Percentiles rank a stretch among this genome's conserved stretches.
Evolutionary conservation across 2,113 vertebrate species (phyloP).

Genomic region (Heterocephalus glaber): DNA sequence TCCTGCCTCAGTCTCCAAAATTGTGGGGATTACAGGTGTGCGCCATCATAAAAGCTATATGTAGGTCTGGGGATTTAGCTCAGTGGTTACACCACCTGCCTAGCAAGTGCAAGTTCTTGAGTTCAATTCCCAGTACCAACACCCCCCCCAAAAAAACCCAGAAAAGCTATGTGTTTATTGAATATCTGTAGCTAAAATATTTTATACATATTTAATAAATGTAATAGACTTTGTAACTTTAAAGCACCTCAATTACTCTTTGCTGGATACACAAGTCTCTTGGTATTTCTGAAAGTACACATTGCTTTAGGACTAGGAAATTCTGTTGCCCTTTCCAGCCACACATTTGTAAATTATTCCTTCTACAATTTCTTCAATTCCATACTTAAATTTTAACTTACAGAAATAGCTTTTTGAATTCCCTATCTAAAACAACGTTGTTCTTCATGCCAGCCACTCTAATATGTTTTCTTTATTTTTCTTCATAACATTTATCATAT

Average conservation of each 20-base stretch:
- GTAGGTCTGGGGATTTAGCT: too few relatives aligned
- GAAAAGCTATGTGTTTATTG: not conserved
- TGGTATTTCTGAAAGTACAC: not conserved
- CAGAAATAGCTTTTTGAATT: not conserved
- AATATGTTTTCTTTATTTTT: not conserved
- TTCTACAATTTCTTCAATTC: not conserved
- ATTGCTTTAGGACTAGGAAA: not conserved
- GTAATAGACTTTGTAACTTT: not conserved
- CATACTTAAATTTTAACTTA: not conserved
- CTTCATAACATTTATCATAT: not conserved
- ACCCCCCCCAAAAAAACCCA: too few relatives aligned
- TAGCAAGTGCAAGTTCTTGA: too few relatives aligned
- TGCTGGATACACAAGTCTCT: accelerated
- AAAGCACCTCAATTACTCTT: not conserved
- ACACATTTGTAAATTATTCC: not conserved
- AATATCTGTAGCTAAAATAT: not conserved
- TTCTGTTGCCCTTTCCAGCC: not conserved
- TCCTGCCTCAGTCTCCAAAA: not conserved
- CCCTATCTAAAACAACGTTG: not conserved
- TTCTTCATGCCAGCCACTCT: not conserved
- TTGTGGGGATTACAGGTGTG: too few relatives aligned
- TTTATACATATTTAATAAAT: not conserved
- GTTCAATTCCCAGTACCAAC: too few relatives aligned
- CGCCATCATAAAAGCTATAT: not conserved
- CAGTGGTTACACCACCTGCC: too few relatives aligned